Evolutionary conservation across 92 coral and sea anemone species (phyloP), one percentile per base, ranked within the genome.

Genomic region (Scolanthus callimorphus): DNA sequence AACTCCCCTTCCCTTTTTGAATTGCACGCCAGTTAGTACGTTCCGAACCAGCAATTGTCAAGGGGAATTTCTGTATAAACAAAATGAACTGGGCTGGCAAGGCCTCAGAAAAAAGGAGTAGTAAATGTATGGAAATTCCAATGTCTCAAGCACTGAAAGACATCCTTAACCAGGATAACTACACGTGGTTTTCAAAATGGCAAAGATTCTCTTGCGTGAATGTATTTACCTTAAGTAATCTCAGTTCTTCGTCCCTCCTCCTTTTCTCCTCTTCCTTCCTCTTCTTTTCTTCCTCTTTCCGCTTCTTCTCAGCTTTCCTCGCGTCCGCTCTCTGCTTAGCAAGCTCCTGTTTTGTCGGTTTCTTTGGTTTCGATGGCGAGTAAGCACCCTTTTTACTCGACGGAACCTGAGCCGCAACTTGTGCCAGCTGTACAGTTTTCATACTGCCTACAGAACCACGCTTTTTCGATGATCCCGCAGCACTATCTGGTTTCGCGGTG

Each of bases 321-420:
- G 77, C 69, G 17, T 80, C 83, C 27, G 95, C 90, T 27, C 90
- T 74, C 25, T 67, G 65, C 19, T 85, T 71, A 6, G 88, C 77
- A 58, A 69, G 37, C 30, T 85, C 92, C 71, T 88, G 86, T 70
- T 88, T 91, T n/a, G 84, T 51, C 6, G 76, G 67, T 63, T 84
- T 91, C 86, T 80, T 88, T 8, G 85, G 66, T 55, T 80, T 77
- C 1, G 97, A 91, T 11, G 97, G 97, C 2, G 97, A 74, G 65
- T 88, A 60, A 8, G 96, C 97, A 41, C 70, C 84, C 65, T 65
- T 75, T 52, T 73, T 73, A 46, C 78, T 86, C n/a, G 73, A 61
- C 3, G 85, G 21, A 26, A 67, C 47, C 39, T 67, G 51, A 30
- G 29, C 65, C 2, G 77, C 82, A 19, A 73, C 48, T 27, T 70